Conservation (phyloP, 2,113 vertebrate genomes). For the Cryptomyrus ogoouensis region DNA sequence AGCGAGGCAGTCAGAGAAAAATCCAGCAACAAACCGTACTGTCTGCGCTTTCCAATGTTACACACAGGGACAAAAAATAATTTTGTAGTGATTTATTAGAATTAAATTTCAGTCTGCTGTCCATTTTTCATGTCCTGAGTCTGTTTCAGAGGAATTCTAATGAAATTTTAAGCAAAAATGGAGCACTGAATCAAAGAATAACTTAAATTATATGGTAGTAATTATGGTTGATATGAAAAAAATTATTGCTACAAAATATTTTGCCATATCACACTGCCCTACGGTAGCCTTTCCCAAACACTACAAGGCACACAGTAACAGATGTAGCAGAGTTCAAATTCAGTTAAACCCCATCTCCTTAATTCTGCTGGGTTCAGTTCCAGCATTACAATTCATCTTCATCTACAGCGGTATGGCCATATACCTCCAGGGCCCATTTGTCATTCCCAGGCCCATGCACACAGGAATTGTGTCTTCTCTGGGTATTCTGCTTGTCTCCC, state of each 20-base stretch:
- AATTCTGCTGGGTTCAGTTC: not conserved
- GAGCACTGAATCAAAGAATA: not conserved
- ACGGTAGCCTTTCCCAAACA: not conserved
- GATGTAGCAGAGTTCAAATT: not conserved
- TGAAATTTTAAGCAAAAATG: not conserved
- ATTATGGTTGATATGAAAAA: not conserved
- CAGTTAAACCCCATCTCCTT: not conserved
- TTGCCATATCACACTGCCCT: not conserved
- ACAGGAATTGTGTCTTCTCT: not conserved
- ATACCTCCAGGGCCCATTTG: not conserved
- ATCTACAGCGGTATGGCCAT: not conserved
- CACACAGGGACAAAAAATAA: not conserved
- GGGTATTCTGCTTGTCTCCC: not conserved
- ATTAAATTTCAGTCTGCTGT: not conserved
- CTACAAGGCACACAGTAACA: not conserved
- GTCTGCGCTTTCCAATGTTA: not conserved
- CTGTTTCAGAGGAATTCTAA: not conserved
- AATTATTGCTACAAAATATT: not conserved
- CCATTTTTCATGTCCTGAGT: not conserved
- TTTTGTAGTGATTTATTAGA: not conserved
- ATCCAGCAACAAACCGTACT: not conserved
- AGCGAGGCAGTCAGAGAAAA: not conserved
- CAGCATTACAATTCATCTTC: not conserved
- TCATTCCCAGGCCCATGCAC: not conserved
- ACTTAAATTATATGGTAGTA: not conserved